A percentile compares a stretch with the other conserved stretches of the same genome.
Evolutionary conservation across 2,888 invertebrate genomes (phyloP).

Genomic region (Ochlodes sylvanus): DNA sequence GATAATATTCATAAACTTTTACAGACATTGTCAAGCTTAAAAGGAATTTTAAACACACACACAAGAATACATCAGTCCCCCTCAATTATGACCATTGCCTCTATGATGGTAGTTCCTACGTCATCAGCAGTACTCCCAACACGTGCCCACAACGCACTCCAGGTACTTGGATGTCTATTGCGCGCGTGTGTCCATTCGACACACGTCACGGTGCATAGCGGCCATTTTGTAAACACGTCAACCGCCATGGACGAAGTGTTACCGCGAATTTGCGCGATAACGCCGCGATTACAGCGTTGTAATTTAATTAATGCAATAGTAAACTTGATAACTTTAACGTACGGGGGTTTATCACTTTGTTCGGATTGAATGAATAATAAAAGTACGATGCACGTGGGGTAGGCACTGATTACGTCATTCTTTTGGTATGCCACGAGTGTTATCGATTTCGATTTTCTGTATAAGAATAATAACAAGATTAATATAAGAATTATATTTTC

Average conservation of each 20-base stretch:
- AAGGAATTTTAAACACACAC: too few relatives aligned
- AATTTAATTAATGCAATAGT: slow-evolving; percentile 25
- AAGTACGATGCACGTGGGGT: not conserved
- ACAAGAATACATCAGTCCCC: too few relatives aligned
- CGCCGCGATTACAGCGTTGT: slow-evolving; percentile 22
- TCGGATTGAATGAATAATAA: slow-evolving; percentile 2
- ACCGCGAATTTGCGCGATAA: slow-evolving; percentile 40
- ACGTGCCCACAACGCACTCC: not conserved
- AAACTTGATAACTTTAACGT: slow-evolving; percentile 16
- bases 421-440: too few relatives aligned
- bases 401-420: not conserved
- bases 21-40: too few relatives aligned
- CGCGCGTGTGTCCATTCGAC: slow-evolving; percentile 27
- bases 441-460: too few relatives aligned
- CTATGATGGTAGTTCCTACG: not conserved
- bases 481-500: too few relatives aligned
- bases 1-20: too few relatives aligned
- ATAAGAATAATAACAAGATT: too few relatives aligned
- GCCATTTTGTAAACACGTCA: slow-evolving; percentile 70
- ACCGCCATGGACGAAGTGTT: slow-evolving; percentile 58
- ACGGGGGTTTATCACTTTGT: not conserved
- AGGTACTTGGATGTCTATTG: slow-evolving; percentile 44
- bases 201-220: slow-evolving; percentile 47
- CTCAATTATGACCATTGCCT: too few relatives aligned
- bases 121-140: not conserved